Conservation (phyloP, 2,888 invertebrate species). For the Catocala fraxini region DNA sequence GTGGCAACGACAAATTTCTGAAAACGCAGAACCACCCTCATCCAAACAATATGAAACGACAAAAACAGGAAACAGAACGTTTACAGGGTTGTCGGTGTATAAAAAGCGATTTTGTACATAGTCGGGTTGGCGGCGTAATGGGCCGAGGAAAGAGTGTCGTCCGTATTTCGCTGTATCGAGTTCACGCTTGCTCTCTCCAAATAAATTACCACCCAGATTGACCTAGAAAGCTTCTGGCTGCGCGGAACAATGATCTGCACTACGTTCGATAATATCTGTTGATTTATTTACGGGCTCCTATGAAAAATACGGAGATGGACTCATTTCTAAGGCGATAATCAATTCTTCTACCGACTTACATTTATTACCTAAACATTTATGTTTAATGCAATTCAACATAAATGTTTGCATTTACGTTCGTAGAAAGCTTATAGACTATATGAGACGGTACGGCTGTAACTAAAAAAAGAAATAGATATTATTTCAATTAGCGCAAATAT, state of each 20-base stretch:
- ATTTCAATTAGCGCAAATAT: conserved; percentile 21
- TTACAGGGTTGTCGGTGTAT: conserved; percentile 57
- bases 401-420: no score
- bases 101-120: conserved; percentile 63
- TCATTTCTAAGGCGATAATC: conserved; percentile 27
- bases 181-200: conserved; percentile 71
- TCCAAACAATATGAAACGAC: conserved; percentile 53
- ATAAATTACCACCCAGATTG: conserved; percentile 79
- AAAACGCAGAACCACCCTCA: conserved; percentile 49
- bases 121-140: conserved; percentile 57
- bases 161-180: conserved; percentile 65
- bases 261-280: conserved; percentile 46
- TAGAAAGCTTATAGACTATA: no score
- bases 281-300: conserved; percentile 39
- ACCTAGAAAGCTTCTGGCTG: conserved; percentile 72
- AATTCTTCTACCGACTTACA: conserved; percentile 16
- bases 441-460: conserved; percentile 4
- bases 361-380: no score
- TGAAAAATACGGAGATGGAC: conserved; percentile 30
- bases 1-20: conserved; percentile 41
- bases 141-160: conserved; percentile 55
- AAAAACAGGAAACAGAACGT: conserved; percentile 57
- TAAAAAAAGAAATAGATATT: conserved; percentile 24
- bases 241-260: conserved; percentile 64
- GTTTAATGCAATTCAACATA: no score